phyloP scores from a whole-genome alignment of 2,113 vertebrate species.

The Gobius niger region DNA sequence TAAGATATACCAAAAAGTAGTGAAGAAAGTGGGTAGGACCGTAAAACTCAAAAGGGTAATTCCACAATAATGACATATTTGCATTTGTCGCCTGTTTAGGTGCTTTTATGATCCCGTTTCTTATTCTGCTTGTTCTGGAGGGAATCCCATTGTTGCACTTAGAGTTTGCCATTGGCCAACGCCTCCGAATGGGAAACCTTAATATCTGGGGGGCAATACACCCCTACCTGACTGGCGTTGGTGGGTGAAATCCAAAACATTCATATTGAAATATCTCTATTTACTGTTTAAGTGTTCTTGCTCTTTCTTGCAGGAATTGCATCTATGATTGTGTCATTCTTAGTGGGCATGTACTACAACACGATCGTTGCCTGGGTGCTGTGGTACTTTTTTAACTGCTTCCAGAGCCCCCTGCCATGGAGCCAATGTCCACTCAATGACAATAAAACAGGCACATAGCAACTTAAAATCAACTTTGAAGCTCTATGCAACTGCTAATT shows the following conservation, averaged over 20 bases:
- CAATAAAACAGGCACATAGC: constrained; percentile 80
- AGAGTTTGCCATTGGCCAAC: constrained; percentile 87
- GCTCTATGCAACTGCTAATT: background rate
- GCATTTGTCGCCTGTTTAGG: constrained; percentile 57
- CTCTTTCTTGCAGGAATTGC: constrained; percentile 70
- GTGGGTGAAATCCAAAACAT: constrained; percentile 64
- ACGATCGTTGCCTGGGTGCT: constrained; percentile 94
- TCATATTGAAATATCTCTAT: background rate
- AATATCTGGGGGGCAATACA: constrained; percentile 87
- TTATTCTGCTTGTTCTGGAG: constrained; percentile 85
- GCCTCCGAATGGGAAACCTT: constrained; percentile 82
- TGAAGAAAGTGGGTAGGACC: background rate
- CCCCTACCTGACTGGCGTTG: constrained; percentile 83
- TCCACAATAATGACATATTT: too few species aligned
- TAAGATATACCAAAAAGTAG: background rate
- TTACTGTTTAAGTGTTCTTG: background rate
- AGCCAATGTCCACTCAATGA: constrained; percentile 83
- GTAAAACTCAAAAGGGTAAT: too few species aligned
- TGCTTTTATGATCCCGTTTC: constrained; percentile 91
- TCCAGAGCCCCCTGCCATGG: constrained; percentile 93
- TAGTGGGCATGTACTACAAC: constrained; percentile 93
- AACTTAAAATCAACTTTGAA: background rate
- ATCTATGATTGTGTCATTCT: constrained; percentile 69
- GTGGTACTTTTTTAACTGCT: constrained; percentile 99
- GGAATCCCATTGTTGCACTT: constrained; percentile 83